phyloP scores from a whole-genome alignment of 2,113 vertebrate genomes.

The Ceuthmochares aereus region DNA sequence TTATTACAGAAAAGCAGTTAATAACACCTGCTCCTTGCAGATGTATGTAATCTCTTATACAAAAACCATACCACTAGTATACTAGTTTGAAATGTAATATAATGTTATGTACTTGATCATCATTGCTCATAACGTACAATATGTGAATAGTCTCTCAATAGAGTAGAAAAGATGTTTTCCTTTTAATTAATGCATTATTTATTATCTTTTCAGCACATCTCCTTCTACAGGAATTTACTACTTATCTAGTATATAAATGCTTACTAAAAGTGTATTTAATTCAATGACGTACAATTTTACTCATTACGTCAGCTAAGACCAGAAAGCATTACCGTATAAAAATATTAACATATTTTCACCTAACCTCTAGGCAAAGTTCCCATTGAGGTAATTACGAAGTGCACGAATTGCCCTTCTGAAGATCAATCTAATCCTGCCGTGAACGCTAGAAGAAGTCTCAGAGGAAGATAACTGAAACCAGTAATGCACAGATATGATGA shows the following conservation, averaged over 20 bases:
- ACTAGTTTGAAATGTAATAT: not conserved
- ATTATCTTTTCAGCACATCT: not conserved
- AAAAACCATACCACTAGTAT: not conserved
- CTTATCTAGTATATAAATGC: not conserved
- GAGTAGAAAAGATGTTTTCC: not conserved
- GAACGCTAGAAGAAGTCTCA: not conserved
- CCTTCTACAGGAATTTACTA: not conserved
- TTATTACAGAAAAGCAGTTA: not conserved
- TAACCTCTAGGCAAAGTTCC: not conserved
- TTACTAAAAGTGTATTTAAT: not conserved
- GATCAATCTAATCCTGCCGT: slow-evolving; percentile 15
- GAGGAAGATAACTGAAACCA: not conserved
- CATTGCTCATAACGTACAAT: not conserved
- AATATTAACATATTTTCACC: not conserved
- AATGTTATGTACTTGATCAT: not conserved
- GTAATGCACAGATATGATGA: not conserved
- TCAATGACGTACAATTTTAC: not conserved
- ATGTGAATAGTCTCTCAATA: not conserved
- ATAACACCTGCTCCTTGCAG: not conserved
- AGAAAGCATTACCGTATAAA: not conserved
- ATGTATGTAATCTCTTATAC: not conserved
- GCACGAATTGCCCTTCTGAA: not conserved
- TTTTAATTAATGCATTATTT: slow-evolving; percentile 5
- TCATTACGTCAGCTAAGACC: not conserved
- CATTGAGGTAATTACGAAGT: slow-evolving; percentile 9